phyloP scores from a whole-genome alignment of 2,888 invertebrate genomes.

The Tinea pellionella region DNA sequence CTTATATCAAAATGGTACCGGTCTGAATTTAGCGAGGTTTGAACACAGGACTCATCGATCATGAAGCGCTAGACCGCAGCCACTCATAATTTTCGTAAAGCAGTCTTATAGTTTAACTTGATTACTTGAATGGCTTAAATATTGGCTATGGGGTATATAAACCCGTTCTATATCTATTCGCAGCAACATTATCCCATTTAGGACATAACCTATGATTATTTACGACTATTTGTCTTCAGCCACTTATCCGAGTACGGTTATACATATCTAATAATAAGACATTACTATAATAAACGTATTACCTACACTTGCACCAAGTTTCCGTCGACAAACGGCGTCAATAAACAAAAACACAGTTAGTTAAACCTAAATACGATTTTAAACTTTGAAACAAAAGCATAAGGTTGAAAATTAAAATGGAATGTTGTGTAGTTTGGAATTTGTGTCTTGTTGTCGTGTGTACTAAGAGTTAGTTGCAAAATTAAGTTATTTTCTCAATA shows the following conservation, averaged over 20 bases:
- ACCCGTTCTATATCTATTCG: not conserved
- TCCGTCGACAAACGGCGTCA: slow-evolving; percentile 7
- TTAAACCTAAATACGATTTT: not conserved
- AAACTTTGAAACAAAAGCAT: not conserved
- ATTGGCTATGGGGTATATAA: not conserved
- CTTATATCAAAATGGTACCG: no score
- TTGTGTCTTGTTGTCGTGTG: not conserved
- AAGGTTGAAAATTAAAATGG: not conserved
- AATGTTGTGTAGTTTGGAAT: not conserved
- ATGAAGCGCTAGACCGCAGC: no score
- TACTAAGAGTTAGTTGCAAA: slow-evolving; percentile 4
- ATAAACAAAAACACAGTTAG: not conserved
- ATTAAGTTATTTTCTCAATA: slow-evolving; percentile 14
- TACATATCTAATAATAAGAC: slow-evolving; percentile 12
- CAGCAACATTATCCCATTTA: not conserved
- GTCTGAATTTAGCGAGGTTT: no score
- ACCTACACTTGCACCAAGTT: not conserved
- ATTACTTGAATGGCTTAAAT: no score
- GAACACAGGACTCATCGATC: no score
- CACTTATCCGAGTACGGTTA: slow-evolving; percentile 8
- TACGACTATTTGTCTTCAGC: not conserved
- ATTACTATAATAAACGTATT: slow-evolving; percentile 9
- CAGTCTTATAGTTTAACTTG: no score
- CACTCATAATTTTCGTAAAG: no score
- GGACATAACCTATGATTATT: no score